Evolutionary conservation across 1,140 invertebrate genomes (phyloP), one percentile per base, ranked within the genome.

Genomic region (Hermetia illucens): DNA sequence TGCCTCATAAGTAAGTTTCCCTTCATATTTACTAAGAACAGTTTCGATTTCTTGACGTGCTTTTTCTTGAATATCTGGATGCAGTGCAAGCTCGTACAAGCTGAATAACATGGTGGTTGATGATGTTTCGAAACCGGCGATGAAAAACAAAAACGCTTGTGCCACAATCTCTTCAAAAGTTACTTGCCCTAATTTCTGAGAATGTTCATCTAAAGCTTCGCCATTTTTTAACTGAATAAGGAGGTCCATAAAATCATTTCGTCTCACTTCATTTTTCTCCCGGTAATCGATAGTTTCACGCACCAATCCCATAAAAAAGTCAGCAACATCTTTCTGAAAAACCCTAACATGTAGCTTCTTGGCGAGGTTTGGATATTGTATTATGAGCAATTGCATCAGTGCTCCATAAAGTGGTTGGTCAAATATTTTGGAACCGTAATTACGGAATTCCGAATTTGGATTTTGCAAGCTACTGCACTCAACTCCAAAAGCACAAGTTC

Each of bases 401-500:
- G 8, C 20, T 4, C 9, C 16, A 13, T 24, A n/a, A 19, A n/a
- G 3, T 3, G 19, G 17, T 39, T 17, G 24, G 1, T 37, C 21
- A 17, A 54, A 49, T 2, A 57, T 45, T 5, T 29, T 20, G 25
- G 36, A 49, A 5, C 50, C 53, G 1, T 49, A 33, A 1, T 46
- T 29, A 15, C 38, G 22, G 53, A 74, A 74, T 45, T 66, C 60
- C 0, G 64, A 59, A 9, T 69, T 51, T 1, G 61, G 49, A 41
- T 67, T 54, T 36, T 59, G 52, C 12, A 74, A 61, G 5, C 65
- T 58, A 38, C 71, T 65, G 39, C 66, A 64, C 19, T 71, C 58
- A 0, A 75, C 55, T 0, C 72, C 74, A 51, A 74, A 73, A 4
- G 66, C 71, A 13, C 69, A 64, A 22, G 61, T 66, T 0, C 66